A percentile compares a stretch with the other conserved stretches of the same genome.
These are phyloP conservation scores for Lycodopsis pacificus DNA, from an alignment of 2,797 vertebrate species.

Conservation along the genomic window DNA sequence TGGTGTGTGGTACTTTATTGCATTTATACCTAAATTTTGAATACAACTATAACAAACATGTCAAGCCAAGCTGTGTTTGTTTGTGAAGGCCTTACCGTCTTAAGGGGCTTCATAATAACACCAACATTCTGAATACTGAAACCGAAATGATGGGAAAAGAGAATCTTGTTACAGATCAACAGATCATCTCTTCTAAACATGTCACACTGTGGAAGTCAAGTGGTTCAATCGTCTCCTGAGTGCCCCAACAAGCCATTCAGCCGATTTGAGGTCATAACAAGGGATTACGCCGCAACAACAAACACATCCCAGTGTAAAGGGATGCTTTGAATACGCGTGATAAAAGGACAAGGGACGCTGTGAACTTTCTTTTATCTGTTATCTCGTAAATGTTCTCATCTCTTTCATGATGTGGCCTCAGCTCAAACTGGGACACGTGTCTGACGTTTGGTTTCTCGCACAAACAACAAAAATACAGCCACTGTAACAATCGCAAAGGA, in stretches of 20 bases:
- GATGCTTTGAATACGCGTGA: constrained; percentile 53
- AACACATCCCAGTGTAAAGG: constrained; percentile 57
- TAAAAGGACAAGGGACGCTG: constrained; percentile 18
- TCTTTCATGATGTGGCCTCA: background rate
- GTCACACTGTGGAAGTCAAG: constrained; percentile 75
- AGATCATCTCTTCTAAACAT: constrained; percentile 47
- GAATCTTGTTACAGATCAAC: constrained; percentile 20
- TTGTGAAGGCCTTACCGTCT: background rate
- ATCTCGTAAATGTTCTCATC: background rate
- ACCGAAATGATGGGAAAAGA: constrained; percentile 1
- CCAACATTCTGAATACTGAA: background rate
- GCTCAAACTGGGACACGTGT: background rate
- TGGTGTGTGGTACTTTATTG: constrained; percentile 3
- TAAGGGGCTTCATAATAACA: background rate
- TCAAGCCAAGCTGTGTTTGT: constrained; percentile 12
- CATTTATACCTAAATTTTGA: constrained; percentile 4
- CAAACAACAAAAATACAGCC: constrained; percentile 1
- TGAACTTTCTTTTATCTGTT: background rate
- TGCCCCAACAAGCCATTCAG: constrained; percentile 59
- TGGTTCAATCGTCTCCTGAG: constrained; percentile 64
- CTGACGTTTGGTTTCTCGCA: background rate
- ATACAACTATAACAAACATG: constrained; percentile 20
- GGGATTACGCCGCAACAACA: constrained; percentile 80
- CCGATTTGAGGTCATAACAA: constrained; percentile 76
- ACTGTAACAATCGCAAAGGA: background rate